Base-by-base conservation (phyloP, 2,888 invertebrate species). In the Latrodectus hesperus region DNA sequence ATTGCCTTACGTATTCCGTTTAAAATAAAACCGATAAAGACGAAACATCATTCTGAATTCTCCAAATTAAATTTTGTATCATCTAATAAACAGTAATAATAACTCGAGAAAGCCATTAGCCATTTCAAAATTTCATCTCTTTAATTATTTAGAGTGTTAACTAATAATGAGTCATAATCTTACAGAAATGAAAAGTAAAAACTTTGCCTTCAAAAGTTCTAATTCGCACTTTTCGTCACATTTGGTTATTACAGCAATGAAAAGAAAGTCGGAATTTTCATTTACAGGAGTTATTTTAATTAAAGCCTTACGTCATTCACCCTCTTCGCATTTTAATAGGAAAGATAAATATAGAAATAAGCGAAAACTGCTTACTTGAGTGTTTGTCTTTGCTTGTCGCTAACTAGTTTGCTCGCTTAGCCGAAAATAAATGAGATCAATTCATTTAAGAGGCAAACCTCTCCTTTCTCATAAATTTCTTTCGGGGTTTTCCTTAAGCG, bases 331-430 rank as follows among this genome's bases (percentile, higher is more conserved):
- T 55, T 74, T 72, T 81, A 74, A 81, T 74, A 67, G 51, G 67
- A 67, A 81, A 81, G 74, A 81, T 74, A 81, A 81, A 81, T 81
- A 81, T 60, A 67, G 81, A 65, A 74, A 81, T 74, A 67, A 81
- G 65, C 49, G 60, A 52, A 60, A 72, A 60, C 53, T 72, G 60
- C 65, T 73, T 55, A 70, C 49, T 72, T 49, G 17, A 70, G 65
- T 81, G 74, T 81, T 81, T 81, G 67, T 74, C 81, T 79, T 79
- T 70, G 70, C 70, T 26, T 68, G 49, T 38, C 26, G 55, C 71
- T n/a, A 26, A 71, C 38, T 76, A 17, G 17, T 68, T 22, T 68
- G 26, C 22, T 68, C 26, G 17, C 12, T 68, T 68, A 22, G 22
- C 22, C n/a, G 26, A 76, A 76, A 17, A 60, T 9, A 68, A 71